A percentile compares a stretch with the other conserved stretches of the same genome.
Evolutionary conservation across 2,888 invertebrate species (phyloP).

Genomic region (Cremastobaeus sp.): DNA sequence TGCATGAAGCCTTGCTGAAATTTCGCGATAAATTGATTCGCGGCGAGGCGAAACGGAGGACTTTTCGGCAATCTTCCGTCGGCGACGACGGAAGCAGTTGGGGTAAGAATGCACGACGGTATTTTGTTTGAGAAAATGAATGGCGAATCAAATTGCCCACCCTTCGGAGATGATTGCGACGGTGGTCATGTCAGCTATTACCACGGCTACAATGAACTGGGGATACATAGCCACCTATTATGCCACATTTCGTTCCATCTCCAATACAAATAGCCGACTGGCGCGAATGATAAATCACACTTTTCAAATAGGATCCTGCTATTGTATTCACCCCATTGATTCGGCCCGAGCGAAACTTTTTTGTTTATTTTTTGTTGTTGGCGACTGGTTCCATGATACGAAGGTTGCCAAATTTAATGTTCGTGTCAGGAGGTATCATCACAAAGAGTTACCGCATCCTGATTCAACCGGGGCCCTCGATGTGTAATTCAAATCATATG

Average conservation of each 20-base stretch:
- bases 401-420: slow-evolving; percentile 60
- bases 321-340: slow-evolving; percentile 73
- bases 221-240: slow-evolving; percentile 76
- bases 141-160: slow-evolving; percentile 68
- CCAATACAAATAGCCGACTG: slow-evolving; percentile 75
- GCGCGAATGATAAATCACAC: slow-evolving; percentile 77
- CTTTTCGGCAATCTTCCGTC: no score
- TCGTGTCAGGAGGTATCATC: slow-evolving; percentile 53
- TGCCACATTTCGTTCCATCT: slow-evolving; percentile 77
- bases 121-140: slow-evolving; percentile 67
- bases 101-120: slow-evolving; percentile 34
- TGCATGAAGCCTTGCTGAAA: no score
- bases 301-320: slow-evolving; percentile 73
- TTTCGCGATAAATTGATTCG: no score
- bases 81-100: slow-evolving; percentile 18
- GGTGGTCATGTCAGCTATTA: slow-evolving; percentile 76
- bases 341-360: slow-evolving; percentile 63
- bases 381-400: slow-evolving; percentile 55
- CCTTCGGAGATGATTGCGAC: slow-evolving; percentile 60
- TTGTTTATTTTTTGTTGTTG: slow-evolving; percentile 58
- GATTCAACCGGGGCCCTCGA: slow-evolving; percentile 27
- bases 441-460: slow-evolving; percentile 46
- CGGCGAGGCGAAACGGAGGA: no score
- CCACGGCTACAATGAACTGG: slow-evolving; percentile 75
- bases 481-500: slow-evolving; percentile 50